These are phyloP conservation scores for Pseudopodoces humilis DNA, from an alignment of 2,113 vertebrate species.

Conservation along the genomic window DNA sequence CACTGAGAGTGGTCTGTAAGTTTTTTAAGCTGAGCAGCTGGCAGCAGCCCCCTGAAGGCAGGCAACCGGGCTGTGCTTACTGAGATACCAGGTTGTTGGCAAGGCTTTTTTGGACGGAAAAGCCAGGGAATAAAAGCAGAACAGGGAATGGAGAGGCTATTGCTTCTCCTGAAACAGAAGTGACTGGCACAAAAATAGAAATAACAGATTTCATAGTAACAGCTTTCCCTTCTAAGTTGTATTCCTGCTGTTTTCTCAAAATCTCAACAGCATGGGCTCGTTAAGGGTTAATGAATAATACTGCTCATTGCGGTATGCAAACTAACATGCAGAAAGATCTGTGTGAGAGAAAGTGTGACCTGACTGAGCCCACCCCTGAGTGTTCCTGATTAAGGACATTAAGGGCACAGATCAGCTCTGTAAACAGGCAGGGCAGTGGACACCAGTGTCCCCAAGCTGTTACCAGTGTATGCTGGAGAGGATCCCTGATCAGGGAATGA, in stretches of 20 bases:
- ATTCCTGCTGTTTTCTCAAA: neutral
- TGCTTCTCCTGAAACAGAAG: neutral
- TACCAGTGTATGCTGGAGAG: neutral
- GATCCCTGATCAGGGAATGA: neutral
- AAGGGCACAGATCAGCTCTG: neutral
- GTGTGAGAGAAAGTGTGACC: neutral
- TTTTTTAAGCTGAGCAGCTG: neutral
- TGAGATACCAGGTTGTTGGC: neutral
- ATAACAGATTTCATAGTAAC: neutral
- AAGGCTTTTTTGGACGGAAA: neutral
- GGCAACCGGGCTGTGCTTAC: neutral
- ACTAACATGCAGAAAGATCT: neutral
- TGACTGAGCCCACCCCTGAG: neutral
- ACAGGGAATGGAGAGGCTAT: neutral
- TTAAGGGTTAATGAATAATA: neutral
- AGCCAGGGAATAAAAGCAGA: constrained; percentile 12
- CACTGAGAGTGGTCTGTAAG: neutral
- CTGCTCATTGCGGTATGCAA: neutral
- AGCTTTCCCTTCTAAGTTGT: neutral
- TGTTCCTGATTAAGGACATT: neutral
- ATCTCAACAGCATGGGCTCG: neutral
- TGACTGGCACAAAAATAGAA: neutral
- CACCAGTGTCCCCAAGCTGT: neutral
- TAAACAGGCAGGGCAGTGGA: neutral
- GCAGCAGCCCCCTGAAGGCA: neutral